phyloP scores from a whole-genome alignment of 2,797 vertebrate genomes.

The Dendrocincla tyrannina region DNA sequence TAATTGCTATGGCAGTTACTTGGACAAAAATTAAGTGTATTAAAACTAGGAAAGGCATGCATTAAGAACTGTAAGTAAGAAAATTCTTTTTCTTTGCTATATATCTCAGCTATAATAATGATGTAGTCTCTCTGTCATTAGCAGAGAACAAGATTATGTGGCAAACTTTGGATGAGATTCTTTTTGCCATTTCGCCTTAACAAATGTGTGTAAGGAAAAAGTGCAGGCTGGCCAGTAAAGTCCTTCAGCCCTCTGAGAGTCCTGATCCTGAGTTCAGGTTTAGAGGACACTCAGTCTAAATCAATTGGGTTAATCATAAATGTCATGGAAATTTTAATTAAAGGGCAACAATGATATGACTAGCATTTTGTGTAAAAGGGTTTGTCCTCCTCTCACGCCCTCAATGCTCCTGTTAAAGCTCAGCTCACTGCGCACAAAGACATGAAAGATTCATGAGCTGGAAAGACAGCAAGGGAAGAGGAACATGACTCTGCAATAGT shows the following conservation, averaged over 20 bases:
- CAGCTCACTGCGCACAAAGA: background rate
- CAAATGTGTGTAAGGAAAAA: background rate
- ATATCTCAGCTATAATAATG: background rate
- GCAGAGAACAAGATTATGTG: background rate
- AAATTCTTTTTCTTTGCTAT: background rate
- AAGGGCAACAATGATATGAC: background rate
- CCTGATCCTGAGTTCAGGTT: background rate
- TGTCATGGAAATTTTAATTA: conserved; percentile 5
- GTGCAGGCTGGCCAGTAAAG: background rate
- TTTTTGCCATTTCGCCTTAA: background rate
- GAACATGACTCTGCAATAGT: background rate
- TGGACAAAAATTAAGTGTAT: background rate
- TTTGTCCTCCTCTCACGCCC: background rate
- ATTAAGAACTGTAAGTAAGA: background rate
- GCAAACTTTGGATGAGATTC: background rate
- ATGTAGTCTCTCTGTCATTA: background rate
- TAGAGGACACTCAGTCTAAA: background rate
- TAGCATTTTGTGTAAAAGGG: background rate
- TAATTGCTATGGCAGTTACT: background rate
- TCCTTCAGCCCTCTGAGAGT: background rate
- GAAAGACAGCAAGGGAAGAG: background rate
- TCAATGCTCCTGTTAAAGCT: background rate
- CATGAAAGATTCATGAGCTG: conserved; percentile 33
- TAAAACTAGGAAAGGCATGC: background rate
- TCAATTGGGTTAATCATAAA: background rate